Base-by-base conservation (phyloP, 2,113 vertebrate genomes). In the Otocyon megalotis region DNA sequence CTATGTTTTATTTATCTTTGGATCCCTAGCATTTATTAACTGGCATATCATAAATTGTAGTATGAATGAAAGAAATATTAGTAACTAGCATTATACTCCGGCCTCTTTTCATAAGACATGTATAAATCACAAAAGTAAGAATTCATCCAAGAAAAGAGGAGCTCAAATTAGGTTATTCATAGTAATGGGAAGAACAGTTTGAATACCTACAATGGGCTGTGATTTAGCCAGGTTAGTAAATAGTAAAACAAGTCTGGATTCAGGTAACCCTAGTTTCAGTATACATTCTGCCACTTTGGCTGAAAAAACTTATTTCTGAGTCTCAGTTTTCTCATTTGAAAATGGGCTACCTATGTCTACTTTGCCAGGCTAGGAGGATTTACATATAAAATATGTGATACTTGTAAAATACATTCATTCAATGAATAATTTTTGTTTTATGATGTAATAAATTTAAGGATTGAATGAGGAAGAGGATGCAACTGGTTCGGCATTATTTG, bases 241-340 rank as follows among this genome's bases (percentile, higher is more conserved):
- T 76, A 95, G 22, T 93, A 77, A 67, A 81, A 90, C 20, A n/a
- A 76, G 60, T 86, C 62, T 86, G n/a, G 35, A 88, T 43, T 74
- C 80, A 67, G 32, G n/a, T 67, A 93, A 95, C 43, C 65, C 76
- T 30, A 74, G 54, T 95, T 90, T 90, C 63, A 77, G 58, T 43
- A 82, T 2, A 69, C 37, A 93, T 86, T 87, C n/a, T 87, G n/a
- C 9, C n/a, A 91, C 43, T 30, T 62, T 69, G 5, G 17, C 67
- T 95, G 35, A 72, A 95, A 92, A 86, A 92, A 89, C 72, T 63
- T 76, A 89, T 72, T 80, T 96, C 48, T 87, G 65, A 48, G 28
- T 82, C 26, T 96, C 28, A 50, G 74, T 76, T 63, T 93, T 43
- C 88, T 90, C 30, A 50, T 74, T 67, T 90, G 26, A 93, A 85